phyloP scores from a whole-genome alignment of 1,140 invertebrate genomes.

The Apis cerana region DNA sequence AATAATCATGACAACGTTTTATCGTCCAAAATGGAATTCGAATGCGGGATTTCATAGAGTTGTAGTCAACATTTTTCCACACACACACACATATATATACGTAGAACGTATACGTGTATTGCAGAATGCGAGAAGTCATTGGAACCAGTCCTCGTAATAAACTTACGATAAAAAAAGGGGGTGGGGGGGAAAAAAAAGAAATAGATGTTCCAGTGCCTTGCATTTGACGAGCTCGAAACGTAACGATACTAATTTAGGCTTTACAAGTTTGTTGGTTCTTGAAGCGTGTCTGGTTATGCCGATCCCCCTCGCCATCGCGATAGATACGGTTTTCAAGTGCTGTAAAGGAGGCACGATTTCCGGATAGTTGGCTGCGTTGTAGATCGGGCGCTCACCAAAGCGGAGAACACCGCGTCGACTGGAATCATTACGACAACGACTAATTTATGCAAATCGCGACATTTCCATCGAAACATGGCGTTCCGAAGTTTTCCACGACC shows the following conservation, averaged over 20 bases:
- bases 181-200: not conserved
- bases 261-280: not conserved
- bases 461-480: constrained; percentile 39
- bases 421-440: constrained; percentile 22
- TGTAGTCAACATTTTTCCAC: too few relatives aligned
- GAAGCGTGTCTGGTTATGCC: not conserved
- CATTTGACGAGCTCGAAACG: not conserved
- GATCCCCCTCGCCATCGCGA: not conserved
- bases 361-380: constrained; percentile 21
- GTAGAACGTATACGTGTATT: too few relatives aligned
- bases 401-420: not conserved
- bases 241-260: not conserved
- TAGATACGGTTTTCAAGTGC: not conserved
- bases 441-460: constrained; percentile 45
- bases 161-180: not conserved
- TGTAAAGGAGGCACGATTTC: constrained; percentile 3
- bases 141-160: not conserved
- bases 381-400: not conserved
- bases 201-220: not conserved
- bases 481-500: constrained; percentile 12
- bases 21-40: too few relatives aligned
- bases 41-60: too few relatives aligned
- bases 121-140: too few relatives aligned
- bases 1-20: too few relatives aligned
- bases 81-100: too few relatives aligned